These are phyloP conservation scores for Dicycla oo DNA, from an alignment of 2,888 invertebrate species.

Conservation along the genomic window DNA sequence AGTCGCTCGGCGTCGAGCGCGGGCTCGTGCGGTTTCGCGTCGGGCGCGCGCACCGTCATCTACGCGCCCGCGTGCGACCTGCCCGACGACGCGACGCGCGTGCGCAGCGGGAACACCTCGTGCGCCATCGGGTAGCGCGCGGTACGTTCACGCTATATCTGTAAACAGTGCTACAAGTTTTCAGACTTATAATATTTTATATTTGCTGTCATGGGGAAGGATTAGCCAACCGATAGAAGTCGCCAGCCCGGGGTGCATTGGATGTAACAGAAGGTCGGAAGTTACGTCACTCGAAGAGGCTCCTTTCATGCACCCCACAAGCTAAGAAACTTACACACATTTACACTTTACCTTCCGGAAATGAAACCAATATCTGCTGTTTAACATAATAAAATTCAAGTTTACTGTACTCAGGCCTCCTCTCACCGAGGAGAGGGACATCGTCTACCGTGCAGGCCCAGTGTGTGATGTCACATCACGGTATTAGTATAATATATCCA, in stretches of 20 bases:
- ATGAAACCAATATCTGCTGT: not conserved
- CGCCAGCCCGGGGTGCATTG: not conserved
- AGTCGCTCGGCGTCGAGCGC: not conserved
- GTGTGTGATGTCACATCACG: not conserved
- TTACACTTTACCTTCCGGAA: not conserved
- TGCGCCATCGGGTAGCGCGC: conserved; percentile 33
- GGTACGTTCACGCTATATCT: not conserved
- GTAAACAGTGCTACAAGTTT: conserved; percentile 16
- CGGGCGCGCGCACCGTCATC: conserved; percentile 17
- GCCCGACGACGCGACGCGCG: not conserved
- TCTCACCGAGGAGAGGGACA: too few species aligned
- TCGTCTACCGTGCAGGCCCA: not conserved
- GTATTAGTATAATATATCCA: not conserved
- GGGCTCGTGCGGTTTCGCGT: conserved; percentile 1
- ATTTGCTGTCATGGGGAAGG: not conserved
- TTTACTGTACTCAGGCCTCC: not conserved
- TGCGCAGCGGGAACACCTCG: conserved; percentile 21
- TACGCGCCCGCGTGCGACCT: not conserved
- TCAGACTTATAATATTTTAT: not conserved
- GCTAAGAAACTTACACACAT: too few species aligned
- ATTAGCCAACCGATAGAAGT: not conserved
- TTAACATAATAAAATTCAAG: too few species aligned
- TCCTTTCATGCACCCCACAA: not conserved
- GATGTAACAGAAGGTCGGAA: not conserved
- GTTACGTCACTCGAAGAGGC: not conserved